Conservation (phyloP, 2,113 vertebrate species). For the Chamaea fasciata region DNA sequence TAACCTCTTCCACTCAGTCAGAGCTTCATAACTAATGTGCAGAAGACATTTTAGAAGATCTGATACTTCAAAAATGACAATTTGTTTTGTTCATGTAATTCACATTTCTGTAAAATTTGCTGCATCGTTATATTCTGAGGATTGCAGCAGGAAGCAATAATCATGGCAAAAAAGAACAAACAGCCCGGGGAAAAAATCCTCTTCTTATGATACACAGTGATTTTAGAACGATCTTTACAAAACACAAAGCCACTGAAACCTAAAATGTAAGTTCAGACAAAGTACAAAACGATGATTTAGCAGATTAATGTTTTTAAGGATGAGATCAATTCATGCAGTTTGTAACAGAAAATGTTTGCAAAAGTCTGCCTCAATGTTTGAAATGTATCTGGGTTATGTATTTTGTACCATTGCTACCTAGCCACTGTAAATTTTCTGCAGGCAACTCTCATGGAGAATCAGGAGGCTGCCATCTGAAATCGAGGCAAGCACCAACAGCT, state of each 20-base stretch:
- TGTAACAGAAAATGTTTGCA: neutral
- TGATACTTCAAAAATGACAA: neutral
- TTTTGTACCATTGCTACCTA: neutral
- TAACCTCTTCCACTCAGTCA: neutral
- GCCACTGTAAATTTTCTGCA: neutral
- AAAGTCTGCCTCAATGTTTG: neutral
- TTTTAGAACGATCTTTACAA: neutral
- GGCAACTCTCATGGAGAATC: neutral
- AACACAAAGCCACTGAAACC: neutral
- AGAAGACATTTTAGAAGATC: neutral
- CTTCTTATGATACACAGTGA: neutral
- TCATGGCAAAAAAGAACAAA: neutral
- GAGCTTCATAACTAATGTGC: neutral
- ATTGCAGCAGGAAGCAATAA: conserved; percentile 1
- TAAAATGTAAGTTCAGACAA: neutral
- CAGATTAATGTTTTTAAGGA: neutral
- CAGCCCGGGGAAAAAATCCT: neutral
- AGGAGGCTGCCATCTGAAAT: neutral
- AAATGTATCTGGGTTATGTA: neutral
- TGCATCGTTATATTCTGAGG: neutral
- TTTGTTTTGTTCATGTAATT: neutral
- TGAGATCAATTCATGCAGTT: neutral
- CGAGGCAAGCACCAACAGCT: neutral
- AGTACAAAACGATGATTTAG: neutral
- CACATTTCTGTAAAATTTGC: neutral